Evolutionary conservation across 2,113 vertebrate species (phyloP).

Genomic region (Mastomys natalensis): DNA sequence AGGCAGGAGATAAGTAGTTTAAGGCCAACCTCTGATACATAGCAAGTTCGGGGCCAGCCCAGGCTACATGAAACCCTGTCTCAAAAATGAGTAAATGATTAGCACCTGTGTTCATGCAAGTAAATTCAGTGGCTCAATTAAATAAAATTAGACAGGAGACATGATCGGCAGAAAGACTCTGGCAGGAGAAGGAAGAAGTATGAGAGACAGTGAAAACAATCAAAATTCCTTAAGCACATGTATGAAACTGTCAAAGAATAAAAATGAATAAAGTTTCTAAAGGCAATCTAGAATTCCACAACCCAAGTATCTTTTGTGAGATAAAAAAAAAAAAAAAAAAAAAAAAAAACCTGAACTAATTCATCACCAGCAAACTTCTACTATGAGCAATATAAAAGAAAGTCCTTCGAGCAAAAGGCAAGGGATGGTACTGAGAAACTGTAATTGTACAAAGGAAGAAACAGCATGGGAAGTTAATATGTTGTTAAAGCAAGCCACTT

Average conservation of each 20-base stretch:
- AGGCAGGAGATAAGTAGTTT: not conserved
- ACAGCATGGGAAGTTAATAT: not conserved
- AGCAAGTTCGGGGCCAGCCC: not conserved
- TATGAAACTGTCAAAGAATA: not conserved
- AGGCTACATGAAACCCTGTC: not conserved
- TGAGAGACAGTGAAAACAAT: not conserved
- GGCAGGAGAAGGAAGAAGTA: not conserved
- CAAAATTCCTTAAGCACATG: not conserved
- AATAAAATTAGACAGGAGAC: not conserved
- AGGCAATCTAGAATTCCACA: not conserved
- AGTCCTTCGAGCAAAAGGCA: not conserved
- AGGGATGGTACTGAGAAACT: not conserved
- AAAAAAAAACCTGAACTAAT: conserved; percentile 7
- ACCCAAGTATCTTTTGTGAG: not conserved
- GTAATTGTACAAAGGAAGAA: not conserved
- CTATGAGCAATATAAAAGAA: not conserved
- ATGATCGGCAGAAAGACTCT: not conserved
- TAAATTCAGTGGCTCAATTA: not conserved
- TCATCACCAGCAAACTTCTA: not conserved
- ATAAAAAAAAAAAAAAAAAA: not conserved
- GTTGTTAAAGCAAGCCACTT: not conserved
- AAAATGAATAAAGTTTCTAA: not conserved
- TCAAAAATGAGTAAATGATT: not conserved
- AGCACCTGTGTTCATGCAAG: not conserved
- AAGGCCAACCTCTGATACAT: not conserved